phyloP scores from a whole-genome alignment of 1,140 invertebrate species.

The Diabrotica undecimpunctata region DNA sequence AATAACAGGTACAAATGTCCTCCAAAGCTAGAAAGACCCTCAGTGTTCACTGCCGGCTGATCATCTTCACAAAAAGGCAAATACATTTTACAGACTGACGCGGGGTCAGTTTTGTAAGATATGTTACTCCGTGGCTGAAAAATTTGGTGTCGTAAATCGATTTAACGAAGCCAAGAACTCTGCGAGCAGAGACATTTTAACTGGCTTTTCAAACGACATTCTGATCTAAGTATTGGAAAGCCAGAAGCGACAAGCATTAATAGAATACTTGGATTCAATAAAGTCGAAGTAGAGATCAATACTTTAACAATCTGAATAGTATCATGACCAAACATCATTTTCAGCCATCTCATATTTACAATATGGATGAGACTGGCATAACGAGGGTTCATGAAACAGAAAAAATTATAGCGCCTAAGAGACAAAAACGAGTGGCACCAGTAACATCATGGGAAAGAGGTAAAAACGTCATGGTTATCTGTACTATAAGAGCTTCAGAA shows the following conservation, averaged over 20 bases:
- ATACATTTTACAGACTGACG: no score
- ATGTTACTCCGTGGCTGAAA: slow-evolving; percentile 8
- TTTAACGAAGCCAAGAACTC: no score
- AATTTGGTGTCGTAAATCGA: not conserved
- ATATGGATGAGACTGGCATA: slow-evolving; percentile 49
- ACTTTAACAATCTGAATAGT: slow-evolving; percentile 41
- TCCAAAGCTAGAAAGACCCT: not conserved
- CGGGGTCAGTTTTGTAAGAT: not conserved
- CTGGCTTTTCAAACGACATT: slow-evolving; percentile 6
- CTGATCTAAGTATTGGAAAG: slow-evolving; percentile 25
- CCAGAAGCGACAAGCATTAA: no score
- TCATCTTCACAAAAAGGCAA: not conserved
- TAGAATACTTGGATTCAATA: slow-evolving; percentile 41
- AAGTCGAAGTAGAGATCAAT: slow-evolving; percentile 41
- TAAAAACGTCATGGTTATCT: not conserved
- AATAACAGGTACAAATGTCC: not conserved
- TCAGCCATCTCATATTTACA: slow-evolving; percentile 44
- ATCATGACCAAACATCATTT: slow-evolving; percentile 44
- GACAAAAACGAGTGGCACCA: slow-evolving; percentile 47
- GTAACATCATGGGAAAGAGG: slow-evolving; percentile 45
- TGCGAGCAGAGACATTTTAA: not conserved
- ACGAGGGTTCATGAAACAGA: slow-evolving; percentile 47
- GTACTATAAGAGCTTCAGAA: not conserved
- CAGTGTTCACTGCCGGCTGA: not conserved
- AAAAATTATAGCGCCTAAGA: slow-evolving; percentile 46